Evolutionary conservation across 2,113 vertebrate genomes (phyloP).

Genomic region (Solenodon paradoxus): DNA sequence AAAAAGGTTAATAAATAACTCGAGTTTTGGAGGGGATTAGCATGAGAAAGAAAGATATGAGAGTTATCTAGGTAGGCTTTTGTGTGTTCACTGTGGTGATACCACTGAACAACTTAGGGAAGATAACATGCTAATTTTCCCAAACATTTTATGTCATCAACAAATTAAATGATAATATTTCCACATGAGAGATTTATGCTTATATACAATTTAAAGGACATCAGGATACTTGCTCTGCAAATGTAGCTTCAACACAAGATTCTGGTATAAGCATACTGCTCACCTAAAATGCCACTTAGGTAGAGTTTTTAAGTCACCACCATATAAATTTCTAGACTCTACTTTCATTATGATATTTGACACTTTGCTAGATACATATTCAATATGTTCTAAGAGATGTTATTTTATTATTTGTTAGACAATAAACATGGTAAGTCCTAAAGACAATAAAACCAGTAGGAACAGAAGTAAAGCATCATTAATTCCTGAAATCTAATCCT

Average conservation of each 20-base stretch:
- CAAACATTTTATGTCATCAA: background rate
- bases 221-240: background rate
- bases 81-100: background rate
- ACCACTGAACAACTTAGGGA: background rate
- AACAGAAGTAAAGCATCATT: background rate
- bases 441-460: background rate
- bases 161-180: background rate
- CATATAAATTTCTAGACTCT: background rate
- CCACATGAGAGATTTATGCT: background rate
- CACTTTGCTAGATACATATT: background rate
- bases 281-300: background rate
- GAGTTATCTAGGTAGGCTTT: background rate
- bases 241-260: background rate
- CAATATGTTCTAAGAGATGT: background rate
- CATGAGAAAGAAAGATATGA: background rate
- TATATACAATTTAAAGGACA: background rate
- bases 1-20: background rate
- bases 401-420: background rate
- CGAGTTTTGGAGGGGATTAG: background rate
- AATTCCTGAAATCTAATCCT: background rate
- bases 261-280: background rate
- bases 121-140: background rate
- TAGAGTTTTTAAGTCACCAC: background rate
- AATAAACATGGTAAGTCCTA: background rate
- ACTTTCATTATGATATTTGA: background rate